Base-by-base conservation (phyloP, 2,888 invertebrate genomes). In the Petrolisthes manimaculis region DNA sequence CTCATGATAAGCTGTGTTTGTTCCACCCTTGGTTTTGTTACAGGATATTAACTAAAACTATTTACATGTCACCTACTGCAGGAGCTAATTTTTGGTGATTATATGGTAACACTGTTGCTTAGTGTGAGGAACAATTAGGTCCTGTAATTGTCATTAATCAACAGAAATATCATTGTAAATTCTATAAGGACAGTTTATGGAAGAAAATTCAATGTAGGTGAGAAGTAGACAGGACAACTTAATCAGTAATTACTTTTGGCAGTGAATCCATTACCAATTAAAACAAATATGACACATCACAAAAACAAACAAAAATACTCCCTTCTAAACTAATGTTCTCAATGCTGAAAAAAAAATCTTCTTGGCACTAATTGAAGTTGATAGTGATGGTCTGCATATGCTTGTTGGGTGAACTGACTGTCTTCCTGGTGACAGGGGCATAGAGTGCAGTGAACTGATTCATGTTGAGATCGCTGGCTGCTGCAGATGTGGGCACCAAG, bases 341-440 rank as follows among this genome's bases (percentile, higher is more conserved):
- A 54, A 9, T 78, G 24, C 51, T 81, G 14, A 21, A 18, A 24
- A 80, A 56, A 81, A 55, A 61, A 61, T 24, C 80, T 37, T 24
- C 54, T 77, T 82, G 61, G 75, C 74, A 84, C 80, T 83, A 90
- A 74, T 89, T 89, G 71, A 89, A 90, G 56, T 90, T 90, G 51
- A 90, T 89, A 21, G 89, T 89, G 51, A 90, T 89, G 14, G 89
- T 90, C 75, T 90, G 89, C 84, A 90, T 87, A 54, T 90, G 90
- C 74, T 89, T 90, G 54, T 89, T 89, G 51, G 89, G 89, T 6
- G 90, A 89, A 53, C 86, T 86, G 37, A 88, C 89, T 24, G 90
- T 89, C 83, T 90, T 90, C 21, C 90, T 84, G 18, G 85, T 90
- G 71, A 90, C 90, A 24, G 89, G 85, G n/a, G 90, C 85, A 77